phyloP scores from a whole-genome alignment of 1,140 invertebrate genomes.

The Ericerus pela region DNA sequence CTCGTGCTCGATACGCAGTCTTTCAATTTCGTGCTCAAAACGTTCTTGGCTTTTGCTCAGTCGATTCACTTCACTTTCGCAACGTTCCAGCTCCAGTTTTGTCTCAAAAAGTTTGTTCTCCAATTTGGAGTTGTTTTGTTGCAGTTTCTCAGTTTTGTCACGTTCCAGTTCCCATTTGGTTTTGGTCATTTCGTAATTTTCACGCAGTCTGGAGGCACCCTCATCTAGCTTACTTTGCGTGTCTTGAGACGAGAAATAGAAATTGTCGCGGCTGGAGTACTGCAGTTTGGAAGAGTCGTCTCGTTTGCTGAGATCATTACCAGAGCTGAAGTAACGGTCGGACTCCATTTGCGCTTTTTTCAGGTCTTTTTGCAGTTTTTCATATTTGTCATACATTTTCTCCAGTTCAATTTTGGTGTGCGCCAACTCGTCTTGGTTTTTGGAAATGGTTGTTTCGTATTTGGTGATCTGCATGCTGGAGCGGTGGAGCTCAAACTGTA shows the following conservation, averaged over 20 bases:
- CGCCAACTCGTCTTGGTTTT: slow-evolving; percentile 74
- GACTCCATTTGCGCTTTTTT: slow-evolving; percentile 62
- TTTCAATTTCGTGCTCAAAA: slow-evolving; percentile 56
- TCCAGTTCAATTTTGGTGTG: slow-evolving; percentile 73
- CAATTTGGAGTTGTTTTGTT: slow-evolving; percentile 38
- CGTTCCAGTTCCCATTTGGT: slow-evolving; percentile 80
- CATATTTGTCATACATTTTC: slow-evolving; percentile 79
- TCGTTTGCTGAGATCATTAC: neutral
- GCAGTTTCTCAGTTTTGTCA: slow-evolving; percentile 50
- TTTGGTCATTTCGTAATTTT: slow-evolving; percentile 67
- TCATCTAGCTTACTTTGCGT: slow-evolving; percentile 36
- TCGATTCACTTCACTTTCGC: slow-evolving; percentile 60
- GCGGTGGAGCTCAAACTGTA: slow-evolving; percentile 69
- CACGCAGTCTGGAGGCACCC: slow-evolving; percentile 47
- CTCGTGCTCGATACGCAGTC: slow-evolving; percentile 67
- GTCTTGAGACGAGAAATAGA: slow-evolving; percentile 5
- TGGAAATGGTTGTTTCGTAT: slow-evolving; percentile 65
- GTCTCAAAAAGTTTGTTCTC: slow-evolving; percentile 63
- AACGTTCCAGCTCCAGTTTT: slow-evolving; percentile 60
- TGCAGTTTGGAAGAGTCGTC: neutral
- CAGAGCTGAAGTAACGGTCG: slow-evolving; percentile 37
- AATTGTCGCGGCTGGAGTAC: slow-evolving; percentile 1
- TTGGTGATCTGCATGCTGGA: slow-evolving; percentile 68
- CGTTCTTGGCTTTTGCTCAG: slow-evolving; percentile 53
- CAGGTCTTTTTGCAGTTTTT: slow-evolving; percentile 64